Evolutionary conservation across 2,888 invertebrate genomes (phyloP).

Genomic region (Nowickia ferox): DNA sequence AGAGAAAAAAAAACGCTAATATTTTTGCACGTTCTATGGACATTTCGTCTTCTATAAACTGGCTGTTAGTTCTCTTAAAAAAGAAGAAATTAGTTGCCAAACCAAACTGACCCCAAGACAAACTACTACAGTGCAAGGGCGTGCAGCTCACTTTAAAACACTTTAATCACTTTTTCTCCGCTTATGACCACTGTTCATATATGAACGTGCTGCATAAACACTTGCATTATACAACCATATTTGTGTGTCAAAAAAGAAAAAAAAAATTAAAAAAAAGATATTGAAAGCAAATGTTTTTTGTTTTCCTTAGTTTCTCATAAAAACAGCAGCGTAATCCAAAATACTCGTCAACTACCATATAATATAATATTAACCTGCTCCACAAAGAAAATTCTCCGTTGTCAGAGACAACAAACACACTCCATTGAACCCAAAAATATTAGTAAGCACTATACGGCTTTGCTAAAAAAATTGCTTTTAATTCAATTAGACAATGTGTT

Average conservation of each 20-base stretch:
- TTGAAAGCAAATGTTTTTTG: slow-evolving; percentile 22
- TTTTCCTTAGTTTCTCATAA: slow-evolving; percentile 42
- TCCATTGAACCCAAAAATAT: slow-evolving; percentile 6
- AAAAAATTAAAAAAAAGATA: neutral
- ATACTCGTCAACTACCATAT: neutral
- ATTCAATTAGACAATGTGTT: slow-evolving; percentile 64
- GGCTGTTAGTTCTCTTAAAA: too few relatives aligned
- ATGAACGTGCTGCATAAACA: too few relatives aligned
- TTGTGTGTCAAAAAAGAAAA: neutral
- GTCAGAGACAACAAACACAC: neutral
- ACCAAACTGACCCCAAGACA: too few relatives aligned
- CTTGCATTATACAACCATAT: neutral
- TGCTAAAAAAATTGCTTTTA: slow-evolving; percentile 51
- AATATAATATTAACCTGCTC: neutral
- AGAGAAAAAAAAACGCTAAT: too few relatives aligned
- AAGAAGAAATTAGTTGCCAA: too few relatives aligned
- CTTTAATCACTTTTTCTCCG: neutral
- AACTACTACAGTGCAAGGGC: too few relatives aligned
- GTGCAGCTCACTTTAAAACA: too few relatives aligned
- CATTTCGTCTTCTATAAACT: too few relatives aligned
- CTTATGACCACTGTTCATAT: slow-evolving; percentile 20
- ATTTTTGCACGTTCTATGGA: too few relatives aligned
- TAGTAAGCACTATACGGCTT: slow-evolving; percentile 32
- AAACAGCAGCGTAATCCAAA: slow-evolving; percentile 31
- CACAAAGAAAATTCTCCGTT: slow-evolving; percentile 7